phyloP scores from a whole-genome alignment of 2,888 invertebrate species.

The Galerucella calmariensis region DNA sequence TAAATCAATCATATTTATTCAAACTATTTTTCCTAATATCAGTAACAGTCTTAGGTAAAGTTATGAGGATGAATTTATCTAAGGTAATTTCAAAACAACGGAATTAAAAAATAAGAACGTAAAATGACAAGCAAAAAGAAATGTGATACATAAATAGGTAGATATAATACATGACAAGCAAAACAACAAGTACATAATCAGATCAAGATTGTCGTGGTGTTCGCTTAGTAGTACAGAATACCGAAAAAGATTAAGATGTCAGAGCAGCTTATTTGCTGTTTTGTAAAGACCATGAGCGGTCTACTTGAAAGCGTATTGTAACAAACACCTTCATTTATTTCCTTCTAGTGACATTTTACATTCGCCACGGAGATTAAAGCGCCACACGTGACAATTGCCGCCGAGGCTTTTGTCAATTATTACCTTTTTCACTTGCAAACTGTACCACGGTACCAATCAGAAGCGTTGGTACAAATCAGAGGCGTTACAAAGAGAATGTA shows the following conservation, averaged over 20 bases:
- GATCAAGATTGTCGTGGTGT: slow-evolving; percentile 40
- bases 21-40: too few relatives aligned
- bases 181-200: slow-evolving; percentile 47
- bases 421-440: slow-evolving; percentile 44
- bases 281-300: slow-evolving; percentile 43
- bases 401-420: slow-evolving; percentile 59
- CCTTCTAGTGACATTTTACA: slow-evolving; percentile 64
- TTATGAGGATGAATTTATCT: not conserved
- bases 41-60: not conserved
- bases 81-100: not conserved
- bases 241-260: slow-evolving; percentile 54
- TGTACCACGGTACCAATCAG: slow-evolving; percentile 28
- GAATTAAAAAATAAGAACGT: too few relatives aligned
- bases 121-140: not conserved
- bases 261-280: slow-evolving; percentile 51
- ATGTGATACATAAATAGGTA: slow-evolving; percentile 12
- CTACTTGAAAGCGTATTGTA: slow-evolving; percentile 48
- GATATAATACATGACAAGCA: slow-evolving; percentile 36
- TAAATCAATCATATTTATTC: too few relatives aligned
- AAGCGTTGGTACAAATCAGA: slow-evolving; percentile 18
- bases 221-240: slow-evolving; percentile 27
- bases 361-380: slow-evolving; percentile 64
- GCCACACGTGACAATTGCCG: slow-evolving; percentile 59
- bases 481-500: not conserved
- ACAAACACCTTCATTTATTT: slow-evolving; percentile 66